A percentile compares a stretch with the other conserved stretches of the same genome.
Evolutionary conservation across 1,140 invertebrate genomes (phyloP).

Genomic region (Psilanteris sp.): DNA sequence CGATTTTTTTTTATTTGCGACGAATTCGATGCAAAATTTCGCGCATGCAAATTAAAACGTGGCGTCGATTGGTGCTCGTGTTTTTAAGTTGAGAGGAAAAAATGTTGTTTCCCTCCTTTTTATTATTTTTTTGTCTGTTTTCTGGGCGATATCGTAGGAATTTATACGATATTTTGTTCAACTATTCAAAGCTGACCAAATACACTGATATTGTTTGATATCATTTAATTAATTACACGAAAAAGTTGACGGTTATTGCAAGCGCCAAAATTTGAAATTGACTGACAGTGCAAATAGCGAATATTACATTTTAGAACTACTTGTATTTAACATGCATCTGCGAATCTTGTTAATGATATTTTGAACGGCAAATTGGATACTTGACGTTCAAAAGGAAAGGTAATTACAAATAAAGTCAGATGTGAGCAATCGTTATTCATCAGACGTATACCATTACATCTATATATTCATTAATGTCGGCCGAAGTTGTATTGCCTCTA

Average conservation of each 20-base stretch:
- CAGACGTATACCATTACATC: constrained; percentile 1
- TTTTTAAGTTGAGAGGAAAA: no score
- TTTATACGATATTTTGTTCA: no score
- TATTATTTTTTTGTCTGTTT: no score
- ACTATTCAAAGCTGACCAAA: no score
- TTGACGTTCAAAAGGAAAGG: constrained; percentile 27
- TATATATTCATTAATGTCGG: no score
- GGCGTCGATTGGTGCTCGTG: no score
- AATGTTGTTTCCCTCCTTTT: no score
- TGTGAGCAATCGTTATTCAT: constrained; percentile 32
- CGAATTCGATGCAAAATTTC: no score
- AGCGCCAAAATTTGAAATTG: constrained; percentile 10
- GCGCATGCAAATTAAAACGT: no score
- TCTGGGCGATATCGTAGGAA: no score
- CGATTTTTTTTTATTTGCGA: no score
- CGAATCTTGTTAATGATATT: constrained; percentile 34
- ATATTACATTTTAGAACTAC: constrained; percentile 23
- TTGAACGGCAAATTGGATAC: constrained; percentile 41
- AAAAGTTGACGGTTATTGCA: constrained; percentile 5
- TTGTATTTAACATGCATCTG: constrained; percentile 7
- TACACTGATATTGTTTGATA: background rate
- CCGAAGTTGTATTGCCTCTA: constrained; percentile 2
- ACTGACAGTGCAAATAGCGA: constrained; percentile 19
- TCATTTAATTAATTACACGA: background rate
- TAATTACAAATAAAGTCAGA: constrained; percentile 53